A percentile compares a stretch with the other conserved stretches of the same genome.
These are phyloP conservation scores for Acipenser ruthenus DNA, from an alignment of 2,797 vertebrate genomes.

Conservation along the genomic window DNA sequence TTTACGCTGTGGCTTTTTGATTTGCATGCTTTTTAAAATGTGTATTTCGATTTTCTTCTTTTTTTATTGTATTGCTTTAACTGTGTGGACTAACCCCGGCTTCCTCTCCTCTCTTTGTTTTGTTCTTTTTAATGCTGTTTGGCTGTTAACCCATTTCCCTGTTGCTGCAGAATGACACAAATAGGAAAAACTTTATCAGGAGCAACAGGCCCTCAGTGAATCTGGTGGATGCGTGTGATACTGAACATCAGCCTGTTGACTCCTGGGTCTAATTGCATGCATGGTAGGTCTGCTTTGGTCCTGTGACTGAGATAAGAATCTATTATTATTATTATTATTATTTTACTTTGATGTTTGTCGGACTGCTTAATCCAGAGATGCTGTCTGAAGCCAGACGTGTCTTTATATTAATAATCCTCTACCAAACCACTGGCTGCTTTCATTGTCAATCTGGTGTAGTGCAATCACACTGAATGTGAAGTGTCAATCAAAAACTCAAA, in stretches of 20 bases:
- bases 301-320: slow-evolving; percentile 8
- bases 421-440: no score
- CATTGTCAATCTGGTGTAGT: no score
- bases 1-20: neutral
- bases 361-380: slow-evolving; percentile 21
- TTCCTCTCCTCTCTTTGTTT: slow-evolving; percentile 21
- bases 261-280: slow-evolving; percentile 99
- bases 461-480: no score
- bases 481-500: no score
- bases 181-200: slow-evolving; percentile 97
- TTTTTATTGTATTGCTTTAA: slow-evolving; percentile 16
- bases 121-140: slow-evolving; percentile 70
- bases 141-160: slow-evolving; percentile 58
- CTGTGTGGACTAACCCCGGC: slow-evolving; percentile 28
- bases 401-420: no score
- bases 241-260: slow-evolving; percentile 98
- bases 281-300: slow-evolving; percentile 81
- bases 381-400: neutral
- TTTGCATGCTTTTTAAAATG: slow-evolving; percentile 24
- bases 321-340: slow-evolving; percentile 3
- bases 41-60: slow-evolving; percentile 11
- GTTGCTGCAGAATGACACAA: slow-evolving; percentile 88
- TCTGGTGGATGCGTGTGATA: slow-evolving; percentile 94
- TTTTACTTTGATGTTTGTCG: neutral
- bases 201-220: slow-evolving; percentile 97